phyloP scores from a whole-genome alignment of 2,888 invertebrate species.

The Drosophila buzzatii region DNA sequence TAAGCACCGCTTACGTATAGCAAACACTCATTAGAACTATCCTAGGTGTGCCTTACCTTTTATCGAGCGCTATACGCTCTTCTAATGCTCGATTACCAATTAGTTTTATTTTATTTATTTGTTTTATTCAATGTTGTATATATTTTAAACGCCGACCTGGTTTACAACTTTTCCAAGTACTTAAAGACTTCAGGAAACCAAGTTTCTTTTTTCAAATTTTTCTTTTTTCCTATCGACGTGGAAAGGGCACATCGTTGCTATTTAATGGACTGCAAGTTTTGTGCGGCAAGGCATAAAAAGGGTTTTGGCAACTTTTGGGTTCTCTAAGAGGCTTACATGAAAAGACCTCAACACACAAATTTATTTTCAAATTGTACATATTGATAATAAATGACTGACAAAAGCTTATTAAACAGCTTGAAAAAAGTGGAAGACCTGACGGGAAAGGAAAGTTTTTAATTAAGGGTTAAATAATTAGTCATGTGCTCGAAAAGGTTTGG shows the following conservation, averaged over 20 bases:
- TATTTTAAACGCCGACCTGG: conserved; percentile 37
- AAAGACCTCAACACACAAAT: conserved; percentile 19
- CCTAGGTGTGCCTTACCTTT: conserved; percentile 5
- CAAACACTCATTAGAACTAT: conserved; percentile 20
- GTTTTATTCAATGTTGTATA: conserved; percentile 62
- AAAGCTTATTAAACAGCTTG: conserved; percentile 37
- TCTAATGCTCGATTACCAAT: conserved; percentile 71
- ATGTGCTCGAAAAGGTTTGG: background rate
- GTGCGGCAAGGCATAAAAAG: conserved; percentile 54
- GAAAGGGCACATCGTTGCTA: conserved; percentile 37
- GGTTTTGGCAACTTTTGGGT: conserved; percentile 34
- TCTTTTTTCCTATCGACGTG: conserved; percentile 15
- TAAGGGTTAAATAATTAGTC: background rate
- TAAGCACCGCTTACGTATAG: conserved; percentile 51
- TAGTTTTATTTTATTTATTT: conserved; percentile 39
- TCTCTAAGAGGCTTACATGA: conserved; percentile 46
- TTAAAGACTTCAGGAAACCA: conserved; percentile 71
- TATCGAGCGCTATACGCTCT: background rate
- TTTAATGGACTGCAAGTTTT: conserved; percentile 65
- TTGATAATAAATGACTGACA: conserved; percentile 36
- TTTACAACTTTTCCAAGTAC: conserved; percentile 65
- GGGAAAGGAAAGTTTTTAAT: background rate
- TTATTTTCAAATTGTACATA: conserved; percentile 16
- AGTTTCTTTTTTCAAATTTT: conserved; percentile 25
- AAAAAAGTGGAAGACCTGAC: conserved; percentile 3